Evolutionary conservation across 2,888 invertebrate species (phyloP).

Genomic region (Zootermopsis nevadensis): DNA sequence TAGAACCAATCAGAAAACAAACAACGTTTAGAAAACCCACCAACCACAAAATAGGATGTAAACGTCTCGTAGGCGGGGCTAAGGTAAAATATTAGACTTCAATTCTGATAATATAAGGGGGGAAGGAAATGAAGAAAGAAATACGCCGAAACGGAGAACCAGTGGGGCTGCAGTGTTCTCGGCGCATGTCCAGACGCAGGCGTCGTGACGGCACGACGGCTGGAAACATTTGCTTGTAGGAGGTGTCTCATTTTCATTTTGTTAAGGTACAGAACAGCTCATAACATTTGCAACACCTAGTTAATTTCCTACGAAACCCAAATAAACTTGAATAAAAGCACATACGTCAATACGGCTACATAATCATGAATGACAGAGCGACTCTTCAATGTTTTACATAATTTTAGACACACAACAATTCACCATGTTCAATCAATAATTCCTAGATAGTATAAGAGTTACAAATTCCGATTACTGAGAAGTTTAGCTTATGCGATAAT

Average conservation of each 20-base stretch:
- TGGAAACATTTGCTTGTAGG: background rate
- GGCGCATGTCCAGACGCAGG: conserved; percentile 32
- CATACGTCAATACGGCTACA: too few relatives aligned
- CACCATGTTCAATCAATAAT: too few relatives aligned
- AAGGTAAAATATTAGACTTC: background rate
- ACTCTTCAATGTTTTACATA: too few relatives aligned
- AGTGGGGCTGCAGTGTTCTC: background rate
- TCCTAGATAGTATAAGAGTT: too few relatives aligned
- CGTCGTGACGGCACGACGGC: background rate
- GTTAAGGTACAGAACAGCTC: background rate
- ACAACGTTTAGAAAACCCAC: conserved; percentile 12
- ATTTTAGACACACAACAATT: too few relatives aligned
- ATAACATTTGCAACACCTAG: background rate
- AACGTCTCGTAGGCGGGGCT: conserved; percentile 15
- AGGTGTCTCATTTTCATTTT: background rate
- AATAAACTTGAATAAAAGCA: too few relatives aligned
- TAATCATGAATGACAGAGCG: too few relatives aligned
- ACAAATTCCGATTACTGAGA: too few relatives aligned
- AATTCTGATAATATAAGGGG: background rate
- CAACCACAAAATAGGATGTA: conserved; percentile 1
- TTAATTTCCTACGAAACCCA: too few relatives aligned
- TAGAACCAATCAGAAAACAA: conserved; percentile 32
- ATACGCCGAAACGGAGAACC: background rate
- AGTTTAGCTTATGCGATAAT: too few relatives aligned
- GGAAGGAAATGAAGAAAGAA: background rate